A percentile compares a stretch with the other conserved stretches of the same genome.
phyloP scores from a whole-genome alignment of 2,888 invertebrate species.

The Lordiphosa fenestrarum region DNA sequence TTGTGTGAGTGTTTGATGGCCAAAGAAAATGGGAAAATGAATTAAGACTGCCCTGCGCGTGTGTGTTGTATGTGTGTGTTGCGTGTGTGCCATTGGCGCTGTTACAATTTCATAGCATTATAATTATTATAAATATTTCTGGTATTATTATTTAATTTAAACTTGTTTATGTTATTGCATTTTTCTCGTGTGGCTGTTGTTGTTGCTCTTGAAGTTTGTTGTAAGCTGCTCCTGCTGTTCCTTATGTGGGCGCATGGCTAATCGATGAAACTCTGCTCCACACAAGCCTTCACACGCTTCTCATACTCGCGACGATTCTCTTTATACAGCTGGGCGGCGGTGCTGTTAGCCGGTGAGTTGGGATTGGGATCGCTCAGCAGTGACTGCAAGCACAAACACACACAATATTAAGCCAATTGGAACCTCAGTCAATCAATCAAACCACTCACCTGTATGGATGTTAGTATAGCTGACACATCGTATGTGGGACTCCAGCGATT shows the following conservation, averaged over 20 bases:
- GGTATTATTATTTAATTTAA: constrained; percentile 69
- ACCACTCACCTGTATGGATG: constrained; percentile 96
- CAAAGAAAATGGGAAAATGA: constrained; percentile 28
- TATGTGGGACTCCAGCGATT: constrained; percentile 99
- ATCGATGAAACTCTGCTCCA: constrained; percentile 99
- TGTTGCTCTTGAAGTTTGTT: constrained; percentile 17
- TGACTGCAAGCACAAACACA: constrained; percentile 84
- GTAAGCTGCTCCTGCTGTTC: constrained; percentile 31
- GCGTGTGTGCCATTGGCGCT: constrained; percentile 44
- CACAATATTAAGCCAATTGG: constrained; percentile 1
- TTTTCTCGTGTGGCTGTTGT: constrained; percentile 42
- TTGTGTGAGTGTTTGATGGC: constrained; percentile 23
- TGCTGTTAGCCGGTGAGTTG: constrained; percentile 99
- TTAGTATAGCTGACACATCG: constrained; percentile 99
- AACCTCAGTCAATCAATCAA: too few species aligned
- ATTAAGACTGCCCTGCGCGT: constrained; percentile 29
- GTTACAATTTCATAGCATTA: constrained; percentile 71
- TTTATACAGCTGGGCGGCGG: constrained; percentile 99
- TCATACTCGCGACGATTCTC: constrained; percentile 99
- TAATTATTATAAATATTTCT: constrained; percentile 69
- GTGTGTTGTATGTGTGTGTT: constrained; percentile 20
- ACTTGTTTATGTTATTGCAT: constrained; percentile 68
- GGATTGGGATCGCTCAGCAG: constrained; percentile 99
- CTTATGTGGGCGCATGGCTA: constrained; percentile 82
- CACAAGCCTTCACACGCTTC: constrained; percentile 99